These are phyloP conservation scores for Bovichtus diacanthus DNA, from an alignment of 2,797 vertebrate species.

Conservation along the genomic window DNA sequence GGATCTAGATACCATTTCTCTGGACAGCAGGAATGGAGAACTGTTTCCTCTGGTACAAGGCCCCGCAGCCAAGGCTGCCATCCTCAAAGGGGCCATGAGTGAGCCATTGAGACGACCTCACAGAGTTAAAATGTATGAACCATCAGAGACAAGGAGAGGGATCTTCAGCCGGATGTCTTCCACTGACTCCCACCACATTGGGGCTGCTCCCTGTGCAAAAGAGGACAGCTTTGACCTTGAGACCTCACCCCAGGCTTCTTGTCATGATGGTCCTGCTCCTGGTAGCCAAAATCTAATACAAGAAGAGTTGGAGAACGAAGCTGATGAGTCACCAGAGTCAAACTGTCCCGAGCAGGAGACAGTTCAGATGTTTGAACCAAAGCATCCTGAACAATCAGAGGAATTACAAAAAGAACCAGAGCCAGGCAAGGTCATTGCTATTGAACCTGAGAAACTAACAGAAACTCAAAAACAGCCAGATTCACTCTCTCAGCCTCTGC, in stretches of 20 bases:
- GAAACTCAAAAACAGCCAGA: slow-evolving; percentile 35
- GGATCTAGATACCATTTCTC: slow-evolving; percentile 84
- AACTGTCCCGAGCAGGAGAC: slow-evolving; percentile 47
- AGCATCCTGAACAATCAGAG: slow-evolving; percentile 42
- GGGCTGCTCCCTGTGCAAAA: slow-evolving; percentile 86
- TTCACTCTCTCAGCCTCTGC: neutral
- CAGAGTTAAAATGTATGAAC: slow-evolving; percentile 87
- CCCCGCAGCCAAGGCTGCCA: slow-evolving; percentile 74
- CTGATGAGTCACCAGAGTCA: slow-evolving; percentile 25
- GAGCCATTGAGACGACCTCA: slow-evolving; percentile 88
- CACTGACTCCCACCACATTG: slow-evolving; percentile 86
- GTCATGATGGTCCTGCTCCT: slow-evolving; percentile 73
- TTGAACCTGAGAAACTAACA: slow-evolving; percentile 36
- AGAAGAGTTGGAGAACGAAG: slow-evolving; percentile 58
- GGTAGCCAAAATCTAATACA: slow-evolving; percentile 71
- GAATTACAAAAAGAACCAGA: slow-evolving; percentile 40
- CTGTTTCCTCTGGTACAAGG: slow-evolving; percentile 54
- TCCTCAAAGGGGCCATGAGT: slow-evolving; percentile 85
- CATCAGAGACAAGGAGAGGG: slow-evolving; percentile 77
- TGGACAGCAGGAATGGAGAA: slow-evolving; percentile 86
- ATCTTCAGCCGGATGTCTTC: slow-evolving; percentile 86
- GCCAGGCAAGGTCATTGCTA: neutral
- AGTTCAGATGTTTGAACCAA: slow-evolving; percentile 30
- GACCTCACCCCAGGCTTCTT: slow-evolving; percentile 54
- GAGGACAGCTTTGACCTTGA: slow-evolving; percentile 86